Evolutionary conservation across 2,797 vertebrate genomes (phyloP), one percentile per base, ranked within the genome.

Genomic region (Spinibarbus caldwelli): DNA sequence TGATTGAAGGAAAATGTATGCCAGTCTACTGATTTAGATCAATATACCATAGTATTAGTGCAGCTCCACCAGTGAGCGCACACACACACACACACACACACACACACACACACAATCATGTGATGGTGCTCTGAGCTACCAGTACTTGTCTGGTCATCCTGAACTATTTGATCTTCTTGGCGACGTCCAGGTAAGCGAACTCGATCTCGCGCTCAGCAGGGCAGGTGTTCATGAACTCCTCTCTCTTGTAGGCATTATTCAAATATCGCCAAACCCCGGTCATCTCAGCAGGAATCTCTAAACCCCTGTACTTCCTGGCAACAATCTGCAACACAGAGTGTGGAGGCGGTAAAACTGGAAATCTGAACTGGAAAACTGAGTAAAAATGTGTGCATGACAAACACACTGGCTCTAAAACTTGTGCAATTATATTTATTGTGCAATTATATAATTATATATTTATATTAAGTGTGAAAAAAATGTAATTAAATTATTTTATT

Each of bases 191-290:
- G 34, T 96, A 95, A 19, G 94, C 95, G 4, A 93, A 96, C 82
- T 97, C 96, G 75, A 97, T 98, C 94, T 99, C 97, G 68, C 93
- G 94, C 88, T 97, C 96, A 0, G 96, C 96, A 0, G 98, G 97
- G 76, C 98, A 99, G 12, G 98, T 99, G 90, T 94, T 97, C 91
- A 93, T 96, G 92, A 99, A 99, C 91, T 99, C 98, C 75, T 97
- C 97, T 92, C 95, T 95, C 84, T 96, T 90, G 6, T 97, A 98
- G 0, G 97, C 97, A 2, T 94, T 93, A 89, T 96, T 96, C 88
- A 99, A 89, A 90, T 99, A 99, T 88, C 97, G 93, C 92, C 96
- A 97, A 85, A 99, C 86, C 67, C 97, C 97, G 0, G 89, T 95
- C 97, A 99, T 97, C 83, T 98, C 97, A 0, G 90, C 85, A 1